phyloP scores from a whole-genome alignment of 2,888 invertebrate genomes.

The Leucoma salicis region DNA sequence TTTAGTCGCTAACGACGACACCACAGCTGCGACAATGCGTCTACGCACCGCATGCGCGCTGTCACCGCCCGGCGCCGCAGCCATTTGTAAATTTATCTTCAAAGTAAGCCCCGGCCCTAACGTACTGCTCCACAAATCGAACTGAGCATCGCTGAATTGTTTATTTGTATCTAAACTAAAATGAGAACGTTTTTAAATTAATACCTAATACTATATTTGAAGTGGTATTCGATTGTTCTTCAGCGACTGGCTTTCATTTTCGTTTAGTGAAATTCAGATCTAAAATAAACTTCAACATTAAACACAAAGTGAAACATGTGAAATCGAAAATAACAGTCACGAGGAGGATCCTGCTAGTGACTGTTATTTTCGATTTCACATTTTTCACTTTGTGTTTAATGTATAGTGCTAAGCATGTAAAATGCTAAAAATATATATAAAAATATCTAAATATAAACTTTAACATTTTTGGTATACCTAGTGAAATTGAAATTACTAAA shows the following conservation, averaged over 20 bases:
- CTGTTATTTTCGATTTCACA: too few species aligned
- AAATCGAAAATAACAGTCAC: too few species aligned
- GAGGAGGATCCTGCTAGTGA: too few species aligned
- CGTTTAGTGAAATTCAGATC: not conserved
- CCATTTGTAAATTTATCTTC: conserved; percentile 73
- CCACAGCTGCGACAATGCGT: conserved; percentile 67
- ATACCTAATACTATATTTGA: conserved; percentile 31
- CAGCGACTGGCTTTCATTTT: conserved; percentile 18
- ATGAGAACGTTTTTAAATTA: conserved; percentile 57
- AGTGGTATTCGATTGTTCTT: conserved; percentile 36
- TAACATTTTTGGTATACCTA: too few species aligned
- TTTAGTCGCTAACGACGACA: conserved; percentile 41
- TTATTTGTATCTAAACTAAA: conserved; percentile 54
- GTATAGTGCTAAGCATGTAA: too few species aligned
- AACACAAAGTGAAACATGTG: not conserved
- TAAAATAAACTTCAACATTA: not conserved
- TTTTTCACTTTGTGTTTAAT: too few species aligned
- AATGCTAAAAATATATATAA: too few species aligned
- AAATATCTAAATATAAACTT: too few species aligned
- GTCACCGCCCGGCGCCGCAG: conserved; percentile 54
- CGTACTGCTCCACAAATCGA: conserved; percentile 57
- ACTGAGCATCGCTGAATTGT: conserved; percentile 49
- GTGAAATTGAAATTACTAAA: too few species aligned
- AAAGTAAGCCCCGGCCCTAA: conserved; percentile 58
- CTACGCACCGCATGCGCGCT: conserved; percentile 38